phyloP scores from a whole-genome alignment of 2,113 vertebrate genomes.

The Salvelinus alpinus region DNA sequence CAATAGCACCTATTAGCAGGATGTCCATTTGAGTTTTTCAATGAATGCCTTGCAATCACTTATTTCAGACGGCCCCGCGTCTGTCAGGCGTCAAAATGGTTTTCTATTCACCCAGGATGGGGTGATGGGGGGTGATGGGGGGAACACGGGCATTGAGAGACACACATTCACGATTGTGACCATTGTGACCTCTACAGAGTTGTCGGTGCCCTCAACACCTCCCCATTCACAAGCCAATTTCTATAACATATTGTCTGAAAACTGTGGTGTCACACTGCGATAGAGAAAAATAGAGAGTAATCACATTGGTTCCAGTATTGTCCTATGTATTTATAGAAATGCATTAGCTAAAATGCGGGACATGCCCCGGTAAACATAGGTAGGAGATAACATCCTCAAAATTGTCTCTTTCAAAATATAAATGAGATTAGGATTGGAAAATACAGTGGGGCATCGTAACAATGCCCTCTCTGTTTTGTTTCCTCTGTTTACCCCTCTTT shows the following conservation, averaged over 20 bases:
- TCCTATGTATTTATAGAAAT: slow-evolving; percentile 58
- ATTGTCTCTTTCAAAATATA: not conserved
- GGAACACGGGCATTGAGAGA: not conserved
- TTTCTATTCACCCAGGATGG: not conserved
- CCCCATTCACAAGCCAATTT: slow-evolving; percentile 17
- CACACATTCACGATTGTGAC: not conserved
- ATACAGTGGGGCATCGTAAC: not conserved
- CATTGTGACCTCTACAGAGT: not conserved
- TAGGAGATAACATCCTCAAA: slow-evolving; percentile 50
- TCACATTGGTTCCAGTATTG: slow-evolving; percentile 59
- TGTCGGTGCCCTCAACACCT: not conserved
- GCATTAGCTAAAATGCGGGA: slow-evolving; percentile 17
- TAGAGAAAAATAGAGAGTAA: slow-evolving; percentile 32
- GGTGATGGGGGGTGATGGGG: not conserved
- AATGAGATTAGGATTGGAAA: slow-evolving; percentile 4
- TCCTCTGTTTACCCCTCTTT: not conserved
- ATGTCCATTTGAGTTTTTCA: slow-evolving; percentile 1
- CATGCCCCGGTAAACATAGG: slow-evolving; percentile 35
- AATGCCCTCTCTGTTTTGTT: not conserved
- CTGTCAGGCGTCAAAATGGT: not conserved
- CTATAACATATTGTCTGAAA: slow-evolving; percentile 32
- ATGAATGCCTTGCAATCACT: slow-evolving; percentile 3
- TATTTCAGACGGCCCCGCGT: not conserved
- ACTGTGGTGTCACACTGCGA: slow-evolving; percentile 33
- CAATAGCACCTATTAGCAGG: not conserved